Base-by-base conservation (phyloP, 23 tunicate species). In the Botrylloides violaceus region DNA sequence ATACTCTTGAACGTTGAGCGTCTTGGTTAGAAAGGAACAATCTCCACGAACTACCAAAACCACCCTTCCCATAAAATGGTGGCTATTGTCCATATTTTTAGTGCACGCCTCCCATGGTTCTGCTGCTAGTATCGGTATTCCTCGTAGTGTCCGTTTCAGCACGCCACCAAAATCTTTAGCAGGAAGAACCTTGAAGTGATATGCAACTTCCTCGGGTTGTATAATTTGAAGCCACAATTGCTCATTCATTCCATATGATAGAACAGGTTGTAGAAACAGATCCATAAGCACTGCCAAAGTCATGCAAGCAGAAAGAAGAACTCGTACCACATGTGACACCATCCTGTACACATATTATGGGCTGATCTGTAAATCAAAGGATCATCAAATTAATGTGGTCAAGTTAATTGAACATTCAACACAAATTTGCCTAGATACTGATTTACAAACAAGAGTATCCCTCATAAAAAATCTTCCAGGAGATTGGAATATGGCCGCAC, bases 11-110 rank as follows among this genome's bases (percentile, higher is more conserved):
- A 76, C 88, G 53, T 88, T 88, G 2, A 88, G 3, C 3, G 81
- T 66, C 77, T 88, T 88, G 2, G 96, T 83, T 3, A 88, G 74
- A 36, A 88, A 88, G 6, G 96, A 82, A 47, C 96, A 88, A 21
- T 47, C 88, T 66, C 84, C 95, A 24, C 95, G 59, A 32, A 31
- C 55, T 48, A 90, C 59, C 2, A 83, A 66, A 2, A 83, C 90
- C n/a, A 90, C 97, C 65, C 86, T 81, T 22, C 77, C 80, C 59
- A 72, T 65, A 0, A 90, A 29, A 20, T 12, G 34, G 19, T 70
- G 32, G 25, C 85, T 78, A 61, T 90, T 90, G 39, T 66, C 58
- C 29, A 90, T 50, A 34, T 35, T 26, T 32, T 77, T 80, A 20
- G 85, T 61, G 58, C 97, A 90, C 2, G 78, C 97, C 29, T 90